Evolutionary conservation across 2,888 invertebrate species (phyloP), one percentile per base, ranked within the genome.

Genomic region (Bugula neritina): DNA sequence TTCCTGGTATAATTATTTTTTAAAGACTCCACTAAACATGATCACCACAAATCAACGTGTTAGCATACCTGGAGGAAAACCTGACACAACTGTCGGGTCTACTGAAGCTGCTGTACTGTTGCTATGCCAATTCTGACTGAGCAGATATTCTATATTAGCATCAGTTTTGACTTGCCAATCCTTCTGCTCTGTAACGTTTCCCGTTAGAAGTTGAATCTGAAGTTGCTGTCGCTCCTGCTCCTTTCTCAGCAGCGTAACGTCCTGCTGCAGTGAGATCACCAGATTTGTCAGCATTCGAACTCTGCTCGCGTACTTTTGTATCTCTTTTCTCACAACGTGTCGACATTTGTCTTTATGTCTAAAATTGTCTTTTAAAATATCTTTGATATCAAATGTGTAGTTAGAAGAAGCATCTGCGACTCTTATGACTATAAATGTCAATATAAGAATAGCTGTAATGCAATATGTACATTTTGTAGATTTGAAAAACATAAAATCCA

Each of bases 311-410:
- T 55, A 55, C n/a, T 55, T 55, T 3, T 55, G 55, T 13, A 25
- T 55, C 25, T 55, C 55, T 25, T 55, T 55, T 55, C 25, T 55
- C n/a, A 55, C 55, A 55, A 55, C 25, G n/a, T 55, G 55, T 3
- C 55, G 55, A n/a, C 55, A 55, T 55, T 23, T 55, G 5, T 55
- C 55, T 55, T 25, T 55, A 25, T 17, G 55, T 55, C 55, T 23
- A 43, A 43, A 5, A 10, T 17, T 43, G 10, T 43, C 43, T 17
- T 43, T 43, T 5, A 43, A 43, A 17, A 10, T 17, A 43, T 43
- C 17, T 17, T 43, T 43, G 17, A 43, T 43, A 17, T 43, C 43
- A 10, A 43, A 10, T 43, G 43, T 10, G 17, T 43, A 43, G 17
- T 43, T 43, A 17, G 43, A 43, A 43, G 43, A 17, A 43, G 17